Evolutionary conservation across 1,140 invertebrate species (phyloP), one percentile per base, ranked within the genome.

Genomic region (Psix sp.): DNA sequence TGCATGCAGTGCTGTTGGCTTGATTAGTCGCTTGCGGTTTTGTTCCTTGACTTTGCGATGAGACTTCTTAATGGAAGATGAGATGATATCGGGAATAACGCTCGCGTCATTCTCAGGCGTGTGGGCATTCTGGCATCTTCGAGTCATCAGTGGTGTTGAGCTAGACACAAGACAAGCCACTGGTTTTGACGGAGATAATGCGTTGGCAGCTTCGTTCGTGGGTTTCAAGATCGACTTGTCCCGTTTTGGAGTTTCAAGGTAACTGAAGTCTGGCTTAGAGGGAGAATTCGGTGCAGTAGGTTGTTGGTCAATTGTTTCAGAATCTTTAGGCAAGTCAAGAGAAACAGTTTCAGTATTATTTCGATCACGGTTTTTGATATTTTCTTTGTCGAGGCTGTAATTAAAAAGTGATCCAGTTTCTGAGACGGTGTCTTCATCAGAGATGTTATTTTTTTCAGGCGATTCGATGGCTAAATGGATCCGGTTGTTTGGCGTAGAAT

Each of bases 31-130:
- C 20, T 74, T 84, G 5, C 77, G 80, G 35, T 82, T 82, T 29
- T 73, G 59, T 17, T 80, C 80, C 26, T 86, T 86, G 1, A 80
- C 54, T 14, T 84, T 86, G 7, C 77, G 79, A 42, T 84, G 82
- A 5, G 84, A 86, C 18, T 82, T 84, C 66, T 84, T 86, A 11
- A 86, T 86, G 0, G 82, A 84, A 67, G 81, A 80, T 0, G 75
- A 70, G 11, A 74, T 70, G 2, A 84, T 62, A 1, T 65, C 48
- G 10, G 78, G 51, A 17, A 84, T 51, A 2, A 75, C 59, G 38
- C 84, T 76, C 5, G 78, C 20, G 0, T 62, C 51, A 51, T 84
- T 86, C 36, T 84, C 80, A 0, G 84, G 82, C 26, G 84, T 86
- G 14, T 26, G 49, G 1, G 13, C 49, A 14, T 10, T 36, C 1